Evolutionary conservation across 1,140 invertebrate species (phyloP), one percentile per base, ranked within the genome.

Genomic region (Anastrepha obliqua): DNA sequence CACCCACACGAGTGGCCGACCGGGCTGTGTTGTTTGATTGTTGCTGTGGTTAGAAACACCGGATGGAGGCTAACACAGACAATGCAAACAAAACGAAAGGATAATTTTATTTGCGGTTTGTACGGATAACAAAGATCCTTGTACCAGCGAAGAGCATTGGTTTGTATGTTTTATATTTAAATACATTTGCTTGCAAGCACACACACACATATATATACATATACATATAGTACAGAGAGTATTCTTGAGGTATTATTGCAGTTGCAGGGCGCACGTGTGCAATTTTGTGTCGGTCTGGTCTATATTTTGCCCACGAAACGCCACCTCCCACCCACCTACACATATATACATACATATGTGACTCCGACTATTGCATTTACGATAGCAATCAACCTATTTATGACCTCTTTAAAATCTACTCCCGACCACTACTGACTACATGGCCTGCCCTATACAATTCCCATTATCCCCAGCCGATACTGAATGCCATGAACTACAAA

Each of bases 71-170:
- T 1, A 17, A 55, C 47, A 11, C 60, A 62, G 60, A 62, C 60
- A 62, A 62, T 62, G 15, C 60, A 62, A 62, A 62, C 15, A 62
- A 78, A 55, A 55, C 2, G 74, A 78, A 78, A 51, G 74, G 74
- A 78, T 78, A 7, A 78, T 44, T 78, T 78, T 78, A 3, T 51
- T 81, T 81, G 74, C 74, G 44, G 47, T 81, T 81, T 20, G n/a
- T 47, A 55, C 51, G 74, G 74, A 81, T 81, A 55, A 55, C 9
- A 81, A 55, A 81, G 7, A 74, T 51, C 4, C 44, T 74, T 42
- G 17, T 64, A 64, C 4, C 11, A 64, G 17, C 17, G 60, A 0
- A 13, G 29, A 29, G 29, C 11, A 64, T 64, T 13, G 8, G 60
- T n/a, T 17, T 13, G 60, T 64, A 64, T 29, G 29, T 29, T 29